Conservation (phyloP, 2,797 vertebrate species). For the Acropternis orthonyx region DNA sequence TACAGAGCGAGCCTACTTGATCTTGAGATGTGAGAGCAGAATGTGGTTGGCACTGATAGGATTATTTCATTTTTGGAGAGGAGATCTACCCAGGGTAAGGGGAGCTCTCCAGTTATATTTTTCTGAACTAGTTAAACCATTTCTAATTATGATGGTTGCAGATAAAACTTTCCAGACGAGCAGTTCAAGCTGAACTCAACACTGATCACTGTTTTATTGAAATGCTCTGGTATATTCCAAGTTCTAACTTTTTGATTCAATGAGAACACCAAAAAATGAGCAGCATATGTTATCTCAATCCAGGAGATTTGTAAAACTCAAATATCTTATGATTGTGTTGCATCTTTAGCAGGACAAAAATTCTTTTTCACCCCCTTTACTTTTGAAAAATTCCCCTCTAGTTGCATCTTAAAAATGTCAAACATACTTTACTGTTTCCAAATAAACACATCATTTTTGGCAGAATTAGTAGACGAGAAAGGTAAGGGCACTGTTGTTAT, state of each 20-base stretch:
- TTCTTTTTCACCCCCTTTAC: neutral
- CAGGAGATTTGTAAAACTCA: slow-evolving; percentile 5
- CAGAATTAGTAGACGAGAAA: slow-evolving; percentile 69
- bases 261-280: slow-evolving; percentile 12
- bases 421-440: slow-evolving; percentile 65
- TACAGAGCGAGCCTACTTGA: neutral
- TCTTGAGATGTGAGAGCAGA: neutral
- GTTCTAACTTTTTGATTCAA: neutral
- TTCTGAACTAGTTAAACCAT: slow-evolving; percentile 40
- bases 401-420: slow-evolving; percentile 67
- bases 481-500: slow-evolving; percentile 61
- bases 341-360: slow-evolving; percentile 36
- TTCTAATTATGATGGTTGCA: slow-evolving; percentile 41
- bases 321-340: neutral
- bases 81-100: neutral
- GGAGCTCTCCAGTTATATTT: neutral
- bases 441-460: slow-evolving; percentile 69
- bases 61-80: slow-evolving; percentile 30
- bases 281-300: neutral
- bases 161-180: slow-evolving; percentile 51
- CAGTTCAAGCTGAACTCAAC: neutral
- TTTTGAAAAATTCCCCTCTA: slow-evolving; percentile 32
- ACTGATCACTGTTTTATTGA: neutral
- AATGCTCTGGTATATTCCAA: neutral
- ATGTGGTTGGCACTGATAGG: neutral